phyloP scores from a whole-genome alignment of 2,797 vertebrate genomes.

The Molothrus ater region DNA sequence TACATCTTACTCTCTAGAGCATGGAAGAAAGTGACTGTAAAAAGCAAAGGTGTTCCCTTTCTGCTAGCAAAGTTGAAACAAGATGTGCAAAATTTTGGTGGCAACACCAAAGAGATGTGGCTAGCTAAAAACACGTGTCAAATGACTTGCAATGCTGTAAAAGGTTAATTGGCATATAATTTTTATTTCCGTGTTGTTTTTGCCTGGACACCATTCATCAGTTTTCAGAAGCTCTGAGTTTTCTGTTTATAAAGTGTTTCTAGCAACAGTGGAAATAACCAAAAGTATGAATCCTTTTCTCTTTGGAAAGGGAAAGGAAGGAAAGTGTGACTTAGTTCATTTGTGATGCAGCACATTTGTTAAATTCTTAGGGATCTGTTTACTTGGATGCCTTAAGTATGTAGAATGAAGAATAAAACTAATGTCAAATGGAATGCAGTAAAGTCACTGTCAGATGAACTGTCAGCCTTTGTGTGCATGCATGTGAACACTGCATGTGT shows the following conservation, averaged over 20 bases:
- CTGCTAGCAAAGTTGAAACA: background rate
- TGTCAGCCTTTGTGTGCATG: background rate
- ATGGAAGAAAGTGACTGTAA: background rate
- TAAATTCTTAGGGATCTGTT: background rate
- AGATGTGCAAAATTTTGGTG: background rate
- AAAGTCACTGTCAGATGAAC: background rate
- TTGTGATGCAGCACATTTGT: background rate
- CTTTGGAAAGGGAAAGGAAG: background rate
- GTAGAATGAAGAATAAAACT: background rate
- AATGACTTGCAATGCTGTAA: background rate
- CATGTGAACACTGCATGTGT: background rate
- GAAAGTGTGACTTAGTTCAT: background rate
- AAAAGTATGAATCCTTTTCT: background rate
- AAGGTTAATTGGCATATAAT: background rate
- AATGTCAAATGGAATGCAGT: background rate
- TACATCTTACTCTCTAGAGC: background rate
- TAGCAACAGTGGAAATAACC: conserved; percentile 16
- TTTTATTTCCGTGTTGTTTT: background rate
- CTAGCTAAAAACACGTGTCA: background rate
- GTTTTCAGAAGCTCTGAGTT: background rate
- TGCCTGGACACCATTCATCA: background rate
- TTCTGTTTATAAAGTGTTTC: conserved; percentile 25
- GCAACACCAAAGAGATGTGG: background rate
- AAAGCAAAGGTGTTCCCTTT: conserved; percentile 28
- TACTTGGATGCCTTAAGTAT: background rate